A percentile compares a stretch with the other conserved stretches of the same genome.
phyloP scores from a whole-genome alignment of 2,888 invertebrate genomes.

The Trichogramma dendrolimi region DNA sequence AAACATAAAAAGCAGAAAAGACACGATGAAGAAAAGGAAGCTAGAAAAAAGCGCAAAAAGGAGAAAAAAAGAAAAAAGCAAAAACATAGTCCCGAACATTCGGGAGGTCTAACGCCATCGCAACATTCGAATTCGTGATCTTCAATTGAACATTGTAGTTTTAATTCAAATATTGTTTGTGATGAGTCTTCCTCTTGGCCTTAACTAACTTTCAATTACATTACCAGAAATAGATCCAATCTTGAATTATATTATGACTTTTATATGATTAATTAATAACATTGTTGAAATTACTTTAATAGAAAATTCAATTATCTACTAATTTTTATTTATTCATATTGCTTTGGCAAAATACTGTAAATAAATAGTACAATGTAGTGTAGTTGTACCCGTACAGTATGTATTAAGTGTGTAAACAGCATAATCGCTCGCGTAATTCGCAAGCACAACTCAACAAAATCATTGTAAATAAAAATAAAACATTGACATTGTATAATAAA shows the following conservation, averaged over 20 bases:
- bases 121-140: constrained; percentile 58
- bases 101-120: constrained; percentile 63
- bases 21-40: constrained; percentile 88
- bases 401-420: constrained; percentile 19
- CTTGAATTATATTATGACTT: constrained; percentile 1
- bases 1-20: constrained; percentile 93
- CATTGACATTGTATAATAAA: neutral
- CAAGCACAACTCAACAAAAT: constrained; percentile 7
- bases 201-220: constrained; percentile 22
- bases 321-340: no score
- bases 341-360: constrained; percentile 10
- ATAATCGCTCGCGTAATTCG: constrained; percentile 12
- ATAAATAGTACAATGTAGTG: constrained; percentile 24
- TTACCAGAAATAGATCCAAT: constrained; percentile 10
- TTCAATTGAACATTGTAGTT: constrained; percentile 27
- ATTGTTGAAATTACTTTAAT: no score
- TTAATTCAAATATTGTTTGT: constrained; percentile 18
- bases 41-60: constrained; percentile 85
- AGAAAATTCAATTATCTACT: no score
- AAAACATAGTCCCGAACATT: constrained; percentile 85
- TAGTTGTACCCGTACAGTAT: constrained; percentile 8
- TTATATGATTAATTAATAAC: neutral
- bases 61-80: constrained; percentile 94
- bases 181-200: constrained; percentile 26
- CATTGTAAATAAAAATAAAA: constrained; percentile 25